Evolutionary conservation across 2,888 invertebrate genomes (phyloP), one percentile per base, ranked within the genome.

Genomic region (Hypselothyrea guttata): DNA sequence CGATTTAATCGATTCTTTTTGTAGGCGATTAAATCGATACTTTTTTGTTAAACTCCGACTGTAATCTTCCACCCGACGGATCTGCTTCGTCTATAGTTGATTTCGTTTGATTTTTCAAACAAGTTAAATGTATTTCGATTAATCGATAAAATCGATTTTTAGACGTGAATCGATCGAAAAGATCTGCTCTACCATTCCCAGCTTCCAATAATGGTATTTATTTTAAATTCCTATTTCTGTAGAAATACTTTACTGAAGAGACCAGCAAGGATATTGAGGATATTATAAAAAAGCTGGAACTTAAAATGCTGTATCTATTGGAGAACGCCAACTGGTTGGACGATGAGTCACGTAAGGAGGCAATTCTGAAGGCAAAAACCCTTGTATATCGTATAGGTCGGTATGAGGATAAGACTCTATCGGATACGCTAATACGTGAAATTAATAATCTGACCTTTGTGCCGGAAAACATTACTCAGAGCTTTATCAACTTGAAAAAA

Each of bases 271-370:
- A 89, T 18, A 64, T 89, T 1, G 34, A 52, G 0, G 47, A 35
- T 0, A 78, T 89, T 1, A 73, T 89, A 1, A 53, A 58, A 9
- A 85, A 89, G 42, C 37, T 89, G 11, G 84, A 84, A n/a, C 68
- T 75, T 28, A 84, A 84, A 37, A 55, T 84, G 12, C 71, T 70
- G 4, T 16, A 58, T 4, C 15, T 82, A 0, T 44, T 89, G 1
- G 55, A 84, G 12, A 72, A 76, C 8, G 83, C 85, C 1, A 86
- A 84, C 12, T 89, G 89, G 89, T 42, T 89, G 35, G 89, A 89
- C 40, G 74, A 73, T 11, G 56, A 71, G 0, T 89, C 89, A 1
- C 74, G 86, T 1, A 16, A 35, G 2, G 83, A 88, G 41, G 89
- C 89, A 0, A 42, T 89, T 16, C 59, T 72, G 0, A 89, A 89